Evolutionary conservation across 2,888 invertebrate genomes (phyloP), one percentile per base, ranked within the genome.

Genomic region (Nomada hirtipes): DNA sequence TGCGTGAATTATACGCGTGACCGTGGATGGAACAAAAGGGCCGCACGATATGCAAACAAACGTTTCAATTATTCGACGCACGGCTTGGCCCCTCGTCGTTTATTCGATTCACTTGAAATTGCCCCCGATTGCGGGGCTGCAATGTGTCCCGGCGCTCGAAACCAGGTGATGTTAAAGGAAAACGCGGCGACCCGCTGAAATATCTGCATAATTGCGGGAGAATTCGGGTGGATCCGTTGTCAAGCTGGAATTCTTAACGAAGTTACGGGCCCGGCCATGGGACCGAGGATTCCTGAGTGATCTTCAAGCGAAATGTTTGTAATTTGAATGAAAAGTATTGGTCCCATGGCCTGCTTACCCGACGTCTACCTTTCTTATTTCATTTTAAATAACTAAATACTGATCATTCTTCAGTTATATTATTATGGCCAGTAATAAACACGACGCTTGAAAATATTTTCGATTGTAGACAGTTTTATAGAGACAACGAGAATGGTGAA

Each of bases 21-120:
- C 53, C 36, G 74, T 67, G 69, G 52, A 52, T 52, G 55, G 70
- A 86, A 81, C 79, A 86, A 82, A 75, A 70, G 74, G 74, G 55
- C 76, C 80, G 63, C 4, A 60, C 79, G 78, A 86, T 85, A 83
- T 82, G 88, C 88, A 86, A 88, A 84, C 80, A 81, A 87, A 87
- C 82, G 84, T 86, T 87, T 87, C 84, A 86, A 84, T 87, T 82
- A 87, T 87, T 87, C 88, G 81, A 60, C 47, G 63, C 50, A 36
- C 23, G 53, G 42, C 63, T 69, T 23, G 52, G 36, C n/a, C 59
- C n/a, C 11, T 2, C 47, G 83, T 53, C 83, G 79, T 83, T 79
- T 83, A 83, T 83, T 52, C 83, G 79, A 70, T 57, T 76, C 79
- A 36, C 70, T 79, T 76, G 57, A 79, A 84, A 84, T 84, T 84